phyloP scores from a whole-genome alignment of 2,797 vertebrate genomes.

The Carapus acus region DNA sequence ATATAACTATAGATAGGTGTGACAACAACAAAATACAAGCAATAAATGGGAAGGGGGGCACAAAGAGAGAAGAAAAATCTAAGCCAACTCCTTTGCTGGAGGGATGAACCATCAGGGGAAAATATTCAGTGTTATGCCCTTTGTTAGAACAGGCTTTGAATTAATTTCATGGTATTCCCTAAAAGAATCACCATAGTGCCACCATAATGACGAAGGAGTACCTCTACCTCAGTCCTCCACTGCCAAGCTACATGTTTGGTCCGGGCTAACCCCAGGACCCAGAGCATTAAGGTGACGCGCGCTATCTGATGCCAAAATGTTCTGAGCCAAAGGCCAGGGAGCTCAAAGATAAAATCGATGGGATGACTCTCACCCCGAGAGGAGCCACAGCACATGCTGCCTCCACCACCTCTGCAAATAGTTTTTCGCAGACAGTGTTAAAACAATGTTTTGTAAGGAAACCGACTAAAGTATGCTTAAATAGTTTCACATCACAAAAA shows the following conservation, averaged over 20 bases:
- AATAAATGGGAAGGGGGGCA: conserved; percentile 12
- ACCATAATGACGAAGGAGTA: no score
- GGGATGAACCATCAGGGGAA: conserved; percentile 3
- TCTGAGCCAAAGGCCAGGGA: conserved; percentile 17
- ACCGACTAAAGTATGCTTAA: no score
- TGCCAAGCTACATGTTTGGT: conserved; percentile 20
- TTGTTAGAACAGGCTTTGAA: conserved; percentile 22
- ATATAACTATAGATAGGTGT: conserved; percentile 6
- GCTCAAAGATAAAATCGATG: conserved; percentile 2
- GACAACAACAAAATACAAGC: conserved; percentile 11
- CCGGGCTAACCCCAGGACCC: conserved; percentile 31
- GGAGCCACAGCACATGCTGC: conserved; percentile 5
- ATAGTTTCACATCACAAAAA: background rate
- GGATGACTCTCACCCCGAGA: conserved; percentile 8
- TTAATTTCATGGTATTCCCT: conserved; percentile 11
- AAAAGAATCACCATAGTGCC: no score
- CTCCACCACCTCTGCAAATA: background rate
- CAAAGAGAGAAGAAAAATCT: conserved; percentile 22
- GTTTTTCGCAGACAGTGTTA: background rate
- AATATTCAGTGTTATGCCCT: conserved; percentile 8
- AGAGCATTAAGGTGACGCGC: conserved; percentile 12
- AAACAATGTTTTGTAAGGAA: background rate
- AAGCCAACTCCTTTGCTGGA: conserved; percentile 9
- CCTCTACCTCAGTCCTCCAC: no score
- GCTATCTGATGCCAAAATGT: conserved; percentile 9